phyloP scores from a whole-genome alignment of 2,113 vertebrate genomes.

The Oostethus manadensis region DNA sequence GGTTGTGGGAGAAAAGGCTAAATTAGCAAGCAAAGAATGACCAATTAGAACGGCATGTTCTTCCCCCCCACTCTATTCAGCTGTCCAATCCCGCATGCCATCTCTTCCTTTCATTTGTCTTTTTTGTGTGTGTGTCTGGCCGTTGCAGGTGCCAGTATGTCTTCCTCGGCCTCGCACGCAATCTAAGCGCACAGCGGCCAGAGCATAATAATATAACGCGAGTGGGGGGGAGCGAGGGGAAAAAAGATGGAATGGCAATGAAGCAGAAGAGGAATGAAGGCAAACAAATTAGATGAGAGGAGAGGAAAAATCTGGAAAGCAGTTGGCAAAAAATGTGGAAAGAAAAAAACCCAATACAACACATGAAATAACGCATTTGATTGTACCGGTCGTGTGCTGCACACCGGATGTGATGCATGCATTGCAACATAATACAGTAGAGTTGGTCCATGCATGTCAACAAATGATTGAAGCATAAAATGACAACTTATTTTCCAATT shows the following conservation, averaged over 20 bases:
- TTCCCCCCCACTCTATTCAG: conserved; percentile 15
- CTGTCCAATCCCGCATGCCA: conserved; percentile 32
- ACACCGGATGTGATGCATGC: too few species aligned
- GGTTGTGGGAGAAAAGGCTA: conserved; percentile 41
- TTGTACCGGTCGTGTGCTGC: too few species aligned
- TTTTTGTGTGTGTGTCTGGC: conserved; percentile 48
- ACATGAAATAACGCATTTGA: not conserved
- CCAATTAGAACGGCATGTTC: conserved; percentile 56
- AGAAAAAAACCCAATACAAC: not conserved
- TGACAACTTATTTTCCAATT: too few species aligned
- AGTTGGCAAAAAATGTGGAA: not conserved
- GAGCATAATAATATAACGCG: conserved; percentile 9
- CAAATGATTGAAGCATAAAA: too few species aligned
- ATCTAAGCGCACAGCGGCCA: conserved; percentile 22
- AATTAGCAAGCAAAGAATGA: conserved; percentile 55
- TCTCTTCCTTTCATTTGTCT: conserved; percentile 43
- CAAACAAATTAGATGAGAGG: conserved; percentile 2
- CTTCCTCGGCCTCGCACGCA: conserved; percentile 41
- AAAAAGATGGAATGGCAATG: conserved; percentile 2
- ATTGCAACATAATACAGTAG: too few species aligned
- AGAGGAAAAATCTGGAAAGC: not conserved
- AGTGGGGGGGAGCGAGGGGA: not conserved
- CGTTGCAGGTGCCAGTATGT: conserved; percentile 51
- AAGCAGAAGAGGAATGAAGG: conserved; percentile 19
- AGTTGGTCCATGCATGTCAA: too few species aligned